These are phyloP conservation scores for Augochlorella aurata DNA, from an alignment of 2,888 invertebrate genomes.

Conservation along the genomic window DNA sequence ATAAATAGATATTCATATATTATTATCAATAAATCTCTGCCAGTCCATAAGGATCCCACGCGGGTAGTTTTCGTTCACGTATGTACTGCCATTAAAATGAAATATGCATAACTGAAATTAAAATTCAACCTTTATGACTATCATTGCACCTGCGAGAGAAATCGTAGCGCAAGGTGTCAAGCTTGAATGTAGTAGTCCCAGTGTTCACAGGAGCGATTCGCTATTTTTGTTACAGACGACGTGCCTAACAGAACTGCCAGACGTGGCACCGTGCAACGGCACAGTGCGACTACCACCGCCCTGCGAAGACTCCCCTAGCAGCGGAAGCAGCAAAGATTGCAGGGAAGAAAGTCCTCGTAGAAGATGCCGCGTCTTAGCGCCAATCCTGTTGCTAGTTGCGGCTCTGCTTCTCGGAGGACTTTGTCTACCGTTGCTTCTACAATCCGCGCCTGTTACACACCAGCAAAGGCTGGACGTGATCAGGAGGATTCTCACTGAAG, in stretches of 20 bases:
- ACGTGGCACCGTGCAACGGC: slow-evolving; percentile 81
- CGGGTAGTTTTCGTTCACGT: too few relatives aligned
- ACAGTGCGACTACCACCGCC: slow-evolving; percentile 78
- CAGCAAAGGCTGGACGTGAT: slow-evolving; percentile 87
- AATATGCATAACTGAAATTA: too few relatives aligned
- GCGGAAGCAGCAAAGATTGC: slow-evolving; percentile 80
- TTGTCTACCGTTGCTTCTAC: slow-evolving; percentile 80
- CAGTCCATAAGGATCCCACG: too few relatives aligned
- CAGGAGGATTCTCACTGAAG: slow-evolving; percentile 86
- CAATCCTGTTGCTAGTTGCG: slow-evolving; percentile 77
- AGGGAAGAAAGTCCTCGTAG: slow-evolving; percentile 76
- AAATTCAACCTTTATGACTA: too few relatives aligned
- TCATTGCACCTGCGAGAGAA: neutral
- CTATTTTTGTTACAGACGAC: slow-evolving; percentile 77
- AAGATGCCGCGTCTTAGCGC: slow-evolving; percentile 79
- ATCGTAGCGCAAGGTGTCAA: neutral
- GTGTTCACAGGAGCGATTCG: neutral
- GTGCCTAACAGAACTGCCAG: slow-evolving; percentile 82
- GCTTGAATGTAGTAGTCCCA: neutral
- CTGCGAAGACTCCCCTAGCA: slow-evolving; percentile 81
- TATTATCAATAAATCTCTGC: too few relatives aligned
- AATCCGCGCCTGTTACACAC: slow-evolving; percentile 82
- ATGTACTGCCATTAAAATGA: too few relatives aligned
- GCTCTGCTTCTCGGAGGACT: slow-evolving; percentile 79
- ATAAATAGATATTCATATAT: too few relatives aligned